A percentile compares a stretch with the other conserved stretches of the same genome.
These are phyloP conservation scores for Ctenodactylus gundi DNA, from an alignment of 2,113 vertebrate genomes.

Conservation along the genomic window DNA sequence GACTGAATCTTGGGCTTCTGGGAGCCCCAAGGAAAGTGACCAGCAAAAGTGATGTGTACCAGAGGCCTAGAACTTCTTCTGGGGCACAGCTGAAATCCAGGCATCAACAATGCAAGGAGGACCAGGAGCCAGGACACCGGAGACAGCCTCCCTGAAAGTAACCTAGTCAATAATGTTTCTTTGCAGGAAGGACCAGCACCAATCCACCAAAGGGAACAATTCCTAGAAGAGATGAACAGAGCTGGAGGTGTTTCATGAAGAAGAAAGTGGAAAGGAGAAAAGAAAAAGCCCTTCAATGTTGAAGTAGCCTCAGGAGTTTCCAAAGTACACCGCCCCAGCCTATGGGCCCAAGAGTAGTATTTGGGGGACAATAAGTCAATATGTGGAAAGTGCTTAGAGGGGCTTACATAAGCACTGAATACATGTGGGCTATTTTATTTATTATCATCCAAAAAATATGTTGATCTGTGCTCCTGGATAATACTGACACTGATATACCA, in stretches of 20 bases:
- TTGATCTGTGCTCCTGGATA: neutral
- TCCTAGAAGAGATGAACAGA: neutral
- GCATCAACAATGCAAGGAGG: accelerated
- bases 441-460: neutral
- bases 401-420: neutral
- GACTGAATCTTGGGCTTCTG: neutral
- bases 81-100: neutral
- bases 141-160: neutral
- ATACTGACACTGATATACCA: neutral
- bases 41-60: neutral
- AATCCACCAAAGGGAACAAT: neutral
- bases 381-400: neutral
- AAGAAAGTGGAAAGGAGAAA: neutral
- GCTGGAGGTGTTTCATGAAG: neutral
- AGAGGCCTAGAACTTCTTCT: neutral
- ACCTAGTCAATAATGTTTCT: neutral
- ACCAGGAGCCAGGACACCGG: neutral
- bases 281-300: neutral
- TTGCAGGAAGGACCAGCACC: neutral
- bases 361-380: neutral
- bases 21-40: neutral
- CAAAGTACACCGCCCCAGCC: neutral
- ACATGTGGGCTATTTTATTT: neutral
- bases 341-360: neutral
- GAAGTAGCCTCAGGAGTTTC: neutral